phyloP scores from a whole-genome alignment of 1,140 invertebrate species.

The Tetramorium parvispinum region DNA sequence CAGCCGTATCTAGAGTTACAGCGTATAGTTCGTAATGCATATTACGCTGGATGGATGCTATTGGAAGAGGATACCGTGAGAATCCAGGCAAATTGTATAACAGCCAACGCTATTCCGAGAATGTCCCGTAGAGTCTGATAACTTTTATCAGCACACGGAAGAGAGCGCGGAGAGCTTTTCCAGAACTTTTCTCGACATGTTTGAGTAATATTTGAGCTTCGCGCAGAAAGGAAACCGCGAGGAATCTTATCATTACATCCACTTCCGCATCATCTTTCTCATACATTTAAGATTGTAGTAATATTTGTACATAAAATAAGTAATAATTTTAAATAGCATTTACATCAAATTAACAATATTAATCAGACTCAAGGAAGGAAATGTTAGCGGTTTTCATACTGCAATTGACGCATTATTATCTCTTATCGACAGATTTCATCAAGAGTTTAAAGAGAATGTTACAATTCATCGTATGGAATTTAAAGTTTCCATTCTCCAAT shows the following conservation, averaged over 20 bases:
- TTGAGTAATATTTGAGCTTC: not conserved
- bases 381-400: not conserved
- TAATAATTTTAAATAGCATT: not conserved
- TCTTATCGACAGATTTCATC: slow-evolving; percentile 13
- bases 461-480: slow-evolving; percentile 3
- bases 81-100: slow-evolving; percentile 77
- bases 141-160: slow-evolving; percentile 15
- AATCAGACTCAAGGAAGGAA: not conserved
- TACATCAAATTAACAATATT: not conserved
- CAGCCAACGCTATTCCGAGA: slow-evolving; percentile 20
- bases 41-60: slow-evolving; percentile 55
- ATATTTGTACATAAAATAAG: not conserved
- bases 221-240: not conserved
- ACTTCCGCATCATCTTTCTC: not conserved
- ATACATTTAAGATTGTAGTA: slow-evolving; percentile 28
- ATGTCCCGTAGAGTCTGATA: not conserved
- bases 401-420: slow-evolving; percentile 8
- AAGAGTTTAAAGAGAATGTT: not conserved
- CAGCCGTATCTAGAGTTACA: slow-evolving; percentile 19
- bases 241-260: not conserved
- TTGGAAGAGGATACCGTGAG: slow-evolving; percentile 68
- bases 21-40: not conserved
- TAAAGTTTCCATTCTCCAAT: not conserved
- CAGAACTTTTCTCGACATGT: not conserved
- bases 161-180: not conserved